Percentiles rank a stretch among this genome's conserved stretches.
These are phyloP conservation scores for Coenonympha glycerion DNA, from an alignment of 2,888 invertebrate genomes.

Conservation along the genomic window DNA sequence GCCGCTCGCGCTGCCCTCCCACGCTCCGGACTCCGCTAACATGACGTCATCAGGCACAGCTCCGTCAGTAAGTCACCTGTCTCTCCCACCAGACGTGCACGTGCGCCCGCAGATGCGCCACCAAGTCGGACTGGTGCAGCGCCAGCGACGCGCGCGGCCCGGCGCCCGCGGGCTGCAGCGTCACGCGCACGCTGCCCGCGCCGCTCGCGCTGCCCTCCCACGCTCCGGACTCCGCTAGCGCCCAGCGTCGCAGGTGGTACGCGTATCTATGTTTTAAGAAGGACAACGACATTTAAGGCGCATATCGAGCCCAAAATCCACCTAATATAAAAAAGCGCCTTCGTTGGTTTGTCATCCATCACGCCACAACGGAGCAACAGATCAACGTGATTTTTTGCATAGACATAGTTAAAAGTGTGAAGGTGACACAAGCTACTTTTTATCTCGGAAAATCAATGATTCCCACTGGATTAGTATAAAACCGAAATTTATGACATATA, in stretches of 20 bases:
- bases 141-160: slow-evolving; percentile 89
- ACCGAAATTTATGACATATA: too few species aligned
- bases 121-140: slow-evolving; percentile 88
- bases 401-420: too few species aligned
- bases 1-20: slow-evolving; percentile 78
- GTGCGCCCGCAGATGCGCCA: slow-evolving; percentile 94
- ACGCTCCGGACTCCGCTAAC: slow-evolving; percentile 87
- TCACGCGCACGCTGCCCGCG: slow-evolving; percentile 78
- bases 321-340: too few species aligned
- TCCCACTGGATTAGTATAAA: too few species aligned
- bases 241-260: slow-evolving; percentile 92
- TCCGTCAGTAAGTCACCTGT: slow-evolving; percentile 42
- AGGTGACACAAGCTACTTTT: too few species aligned
- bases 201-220: slow-evolving; percentile 79
- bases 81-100: slow-evolving; percentile 97
- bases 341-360: too few species aligned
- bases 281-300: too few species aligned
- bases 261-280: slow-evolving; percentile 89
- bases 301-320: too few species aligned
- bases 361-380: too few species aligned
- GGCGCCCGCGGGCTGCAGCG: slow-evolving; percentile 91
- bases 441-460: too few species aligned
- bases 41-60: too few species aligned
- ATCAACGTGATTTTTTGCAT: too few species aligned
- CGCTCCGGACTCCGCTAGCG: slow-evolving; percentile 87